Evolutionary conservation across 2,888 invertebrate genomes (phyloP).

Genomic region (Limnephilus rhombicus): DNA sequence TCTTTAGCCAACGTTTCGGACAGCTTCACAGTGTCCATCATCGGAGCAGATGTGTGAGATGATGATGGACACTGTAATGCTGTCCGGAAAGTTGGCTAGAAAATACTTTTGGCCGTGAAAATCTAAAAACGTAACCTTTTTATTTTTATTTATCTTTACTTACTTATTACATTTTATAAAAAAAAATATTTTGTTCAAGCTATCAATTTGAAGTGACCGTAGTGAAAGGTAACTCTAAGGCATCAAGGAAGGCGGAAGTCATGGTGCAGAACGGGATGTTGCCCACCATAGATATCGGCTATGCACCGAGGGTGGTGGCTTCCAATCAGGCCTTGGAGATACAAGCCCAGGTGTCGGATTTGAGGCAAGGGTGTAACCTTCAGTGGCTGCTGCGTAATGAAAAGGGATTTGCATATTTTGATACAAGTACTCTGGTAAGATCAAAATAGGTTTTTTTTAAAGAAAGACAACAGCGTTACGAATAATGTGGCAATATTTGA

Average conservation of each 20-base stretch:
- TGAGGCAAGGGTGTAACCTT: slow-evolving; percentile 59
- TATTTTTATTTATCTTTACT: too few species aligned
- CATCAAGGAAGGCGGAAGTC: slow-evolving; percentile 41
- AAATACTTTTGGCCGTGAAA: too few species aligned
- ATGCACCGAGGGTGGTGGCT: slow-evolving; percentile 30
- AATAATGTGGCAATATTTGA: too few species aligned
- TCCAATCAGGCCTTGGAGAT: slow-evolving; percentile 57
- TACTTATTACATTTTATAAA: neutral
- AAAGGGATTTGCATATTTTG: slow-evolving; percentile 53
- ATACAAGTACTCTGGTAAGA: slow-evolving; percentile 51
- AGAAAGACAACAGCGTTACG: too few species aligned
- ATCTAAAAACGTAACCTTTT: too few species aligned
- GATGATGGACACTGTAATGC: too few species aligned
- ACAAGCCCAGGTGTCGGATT: slow-evolving; percentile 59
- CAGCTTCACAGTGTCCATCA: too few species aligned
- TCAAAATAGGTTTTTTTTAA: neutral
- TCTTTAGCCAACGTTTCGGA: too few species aligned
- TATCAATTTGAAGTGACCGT: slow-evolving; percentile 59
- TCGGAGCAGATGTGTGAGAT: too few species aligned
- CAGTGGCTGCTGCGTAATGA: slow-evolving; percentile 56
- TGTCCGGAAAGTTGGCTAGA: too few species aligned
- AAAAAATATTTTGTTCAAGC: slow-evolving; percentile 44
- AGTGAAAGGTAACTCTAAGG: slow-evolving; percentile 52
- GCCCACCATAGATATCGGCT: slow-evolving; percentile 58
- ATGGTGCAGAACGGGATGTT: slow-evolving; percentile 59